Evolutionary conservation across 2,888 invertebrate genomes (phyloP).

Genomic region (Mystacides longicornis): DNA sequence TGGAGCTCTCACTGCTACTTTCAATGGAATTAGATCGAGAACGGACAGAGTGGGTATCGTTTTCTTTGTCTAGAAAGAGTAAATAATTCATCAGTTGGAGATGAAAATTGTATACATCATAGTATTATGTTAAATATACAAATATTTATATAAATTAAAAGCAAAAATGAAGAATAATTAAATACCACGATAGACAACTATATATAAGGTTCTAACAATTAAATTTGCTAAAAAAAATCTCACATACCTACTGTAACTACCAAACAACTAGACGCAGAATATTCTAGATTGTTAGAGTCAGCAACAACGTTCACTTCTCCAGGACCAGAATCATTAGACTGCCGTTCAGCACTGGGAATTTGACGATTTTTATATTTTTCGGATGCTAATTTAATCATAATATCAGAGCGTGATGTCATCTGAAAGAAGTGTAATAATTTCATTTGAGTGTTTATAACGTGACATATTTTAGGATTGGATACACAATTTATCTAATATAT

Average conservation of each 20-base stretch:
- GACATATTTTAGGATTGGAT: not conserved
- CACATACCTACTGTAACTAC: not conserved
- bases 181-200: not conserved
- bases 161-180: too few species aligned
- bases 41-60: too few species aligned
- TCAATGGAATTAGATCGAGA: too few species aligned
- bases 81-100: too few species aligned
- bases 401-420: not conserved
- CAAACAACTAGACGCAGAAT: not conserved
- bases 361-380: too few species aligned
- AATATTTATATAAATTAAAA: too few species aligned
- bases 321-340: not conserved
- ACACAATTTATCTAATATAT: not conserved
- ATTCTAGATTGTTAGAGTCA: not conserved
- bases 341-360: too few species aligned
- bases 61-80: too few species aligned
- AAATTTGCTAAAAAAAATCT: not conserved
- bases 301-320: not conserved
- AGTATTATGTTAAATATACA: too few species aligned
- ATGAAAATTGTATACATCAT: too few species aligned
- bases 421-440: not conserved
- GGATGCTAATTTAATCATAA: not conserved
- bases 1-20: too few species aligned
- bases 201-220: not conserved
- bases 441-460: not conserved